Base-by-base conservation (phyloP, 2,888 invertebrate genomes). In the Sabatieria punctata region DNA sequence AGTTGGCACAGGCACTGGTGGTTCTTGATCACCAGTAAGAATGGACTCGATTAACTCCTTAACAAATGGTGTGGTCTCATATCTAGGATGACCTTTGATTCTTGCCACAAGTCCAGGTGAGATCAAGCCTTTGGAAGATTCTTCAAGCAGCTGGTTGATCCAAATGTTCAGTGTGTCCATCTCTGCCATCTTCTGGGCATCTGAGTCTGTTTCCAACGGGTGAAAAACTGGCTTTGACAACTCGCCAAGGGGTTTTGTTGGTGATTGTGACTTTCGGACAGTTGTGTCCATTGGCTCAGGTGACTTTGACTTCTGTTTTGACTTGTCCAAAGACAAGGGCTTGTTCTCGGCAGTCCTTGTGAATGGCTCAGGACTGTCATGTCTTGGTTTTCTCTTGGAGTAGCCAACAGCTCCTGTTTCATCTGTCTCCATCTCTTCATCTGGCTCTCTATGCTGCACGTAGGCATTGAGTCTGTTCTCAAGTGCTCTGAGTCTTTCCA, bases 401-500 rank as follows among this genome's bases (percentile, higher is more conserved):
- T n/a, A n/a, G n/a, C n/a, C n/a, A n/a, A n/a, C n/a, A n/a, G n/a
- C n/a, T n/a, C n/a, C n/a, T n/a, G n/a, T n/a, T n/a, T n/a, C n/a
- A n/a, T n/a, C n/a, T n/a, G n/a, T n/a, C n/a, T n/a, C n/a, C n/a
- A n/a, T n/a, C n/a, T n/a, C n/a, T n/a, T n/a, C n/a, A n/a, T n/a
- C n/a, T n/a, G n/a, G n/a, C n/a, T 6, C 43, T 22, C 21, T 30
- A 33, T 36, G 61, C n/a, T n/a, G n/a, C n/a, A n/a, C n/a, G n/a
- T n/a, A n/a, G n/a, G n/a, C n/a, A n/a, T n/a, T n/a, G n/a, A 2
- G 49, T 26, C 59, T 51, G 30, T 48, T 53, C 44, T 63, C 63
- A 35, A 63, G 57, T 45, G 61, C 62, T 37, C 54, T 50, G 37
- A 63, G 49, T 27, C 64, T 51, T 45, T 60, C 61, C 44, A 63